Evolutionary conservation across 1,140 invertebrate genomes (phyloP).

Genomic region (Elymnias hypermnestra): DNA sequence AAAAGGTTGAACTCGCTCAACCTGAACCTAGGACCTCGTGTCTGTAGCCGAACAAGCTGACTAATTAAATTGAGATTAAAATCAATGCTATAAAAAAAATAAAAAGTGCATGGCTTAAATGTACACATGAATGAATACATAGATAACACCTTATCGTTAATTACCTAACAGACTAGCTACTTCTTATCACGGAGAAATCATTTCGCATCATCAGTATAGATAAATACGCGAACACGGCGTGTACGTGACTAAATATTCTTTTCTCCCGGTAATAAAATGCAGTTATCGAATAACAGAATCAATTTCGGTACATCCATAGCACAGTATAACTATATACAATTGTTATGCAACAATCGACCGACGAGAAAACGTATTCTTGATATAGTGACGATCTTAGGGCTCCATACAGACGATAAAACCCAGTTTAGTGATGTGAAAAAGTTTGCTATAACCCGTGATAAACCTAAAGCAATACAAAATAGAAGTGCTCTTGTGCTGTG

Average conservation of each 20-base stretch:
- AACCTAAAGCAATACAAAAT: conserved; percentile 22
- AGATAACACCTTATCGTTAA: conserved; percentile 51
- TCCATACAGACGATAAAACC: conserved; percentile 45
- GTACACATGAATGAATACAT: conserved; percentile 46
- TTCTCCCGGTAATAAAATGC: conserved; percentile 38
- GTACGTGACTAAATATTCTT: conserved; percentile 45
- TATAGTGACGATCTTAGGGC: conserved; percentile 52
- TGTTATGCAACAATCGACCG: conserved; percentile 45
- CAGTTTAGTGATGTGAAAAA: conserved; percentile 23
- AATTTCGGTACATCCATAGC: conserved; percentile 55
- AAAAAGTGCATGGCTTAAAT: conserved; percentile 5
- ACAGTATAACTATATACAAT: conserved; percentile 60
- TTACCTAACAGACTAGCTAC: conserved; percentile 39
- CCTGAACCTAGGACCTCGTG: too few species aligned
- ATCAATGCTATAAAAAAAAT: too few species aligned
- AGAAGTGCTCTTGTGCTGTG: conserved; percentile 32
- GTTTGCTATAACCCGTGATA: conserved; percentile 15
- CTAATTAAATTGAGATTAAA: too few species aligned
- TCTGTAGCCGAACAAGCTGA: too few species aligned
- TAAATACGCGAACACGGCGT: conserved; percentile 36
- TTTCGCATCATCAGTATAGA: conserved; percentile 42
- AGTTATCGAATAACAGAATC: conserved; percentile 51
- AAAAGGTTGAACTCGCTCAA: too few species aligned
- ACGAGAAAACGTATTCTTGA: conserved; percentile 46
- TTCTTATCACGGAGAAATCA: conserved; percentile 53